Conservation (phyloP, 2,113 vertebrate genomes). For the Pavo muticus region DNA sequence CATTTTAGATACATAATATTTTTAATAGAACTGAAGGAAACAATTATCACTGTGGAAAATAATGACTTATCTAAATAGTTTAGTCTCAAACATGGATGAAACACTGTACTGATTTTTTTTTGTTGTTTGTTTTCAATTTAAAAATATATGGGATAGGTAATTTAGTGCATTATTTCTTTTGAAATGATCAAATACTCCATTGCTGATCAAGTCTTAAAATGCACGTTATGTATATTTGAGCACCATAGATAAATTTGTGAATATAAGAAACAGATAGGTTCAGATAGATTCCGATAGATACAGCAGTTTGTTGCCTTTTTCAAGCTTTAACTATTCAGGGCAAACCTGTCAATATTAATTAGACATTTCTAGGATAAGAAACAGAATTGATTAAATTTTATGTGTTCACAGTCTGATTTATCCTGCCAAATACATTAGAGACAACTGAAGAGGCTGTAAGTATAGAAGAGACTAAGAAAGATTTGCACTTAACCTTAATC, state of each 20-base stretch:
- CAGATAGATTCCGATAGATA: too few species aligned
- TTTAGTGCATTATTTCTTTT: not conserved
- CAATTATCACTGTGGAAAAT: not conserved
- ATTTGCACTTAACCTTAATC: not conserved
- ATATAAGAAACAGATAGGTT: not conserved
- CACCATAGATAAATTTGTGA: not conserved
- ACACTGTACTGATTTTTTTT: not conserved
- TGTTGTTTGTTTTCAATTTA: not conserved
- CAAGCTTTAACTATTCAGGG: not conserved
- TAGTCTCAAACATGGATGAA: not conserved
- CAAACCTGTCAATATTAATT: conserved; percentile 10
- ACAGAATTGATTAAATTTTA: conserved; percentile 2
- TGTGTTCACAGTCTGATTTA: not conserved
- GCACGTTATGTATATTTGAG: not conserved
- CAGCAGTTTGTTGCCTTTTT: not conserved
- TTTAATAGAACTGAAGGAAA: not conserved
- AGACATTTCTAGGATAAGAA: not conserved
- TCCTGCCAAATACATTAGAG: not conserved
- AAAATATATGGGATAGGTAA: not conserved
- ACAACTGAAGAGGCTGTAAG: not conserved
- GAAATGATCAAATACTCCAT: not conserved
- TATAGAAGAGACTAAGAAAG: not conserved
- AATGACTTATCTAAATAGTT: not conserved
- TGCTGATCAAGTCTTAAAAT: not conserved
- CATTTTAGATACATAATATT: not conserved